phyloP scores from a whole-genome alignment of 1,140 invertebrate genomes.

The Nasonia longicornis region DNA sequence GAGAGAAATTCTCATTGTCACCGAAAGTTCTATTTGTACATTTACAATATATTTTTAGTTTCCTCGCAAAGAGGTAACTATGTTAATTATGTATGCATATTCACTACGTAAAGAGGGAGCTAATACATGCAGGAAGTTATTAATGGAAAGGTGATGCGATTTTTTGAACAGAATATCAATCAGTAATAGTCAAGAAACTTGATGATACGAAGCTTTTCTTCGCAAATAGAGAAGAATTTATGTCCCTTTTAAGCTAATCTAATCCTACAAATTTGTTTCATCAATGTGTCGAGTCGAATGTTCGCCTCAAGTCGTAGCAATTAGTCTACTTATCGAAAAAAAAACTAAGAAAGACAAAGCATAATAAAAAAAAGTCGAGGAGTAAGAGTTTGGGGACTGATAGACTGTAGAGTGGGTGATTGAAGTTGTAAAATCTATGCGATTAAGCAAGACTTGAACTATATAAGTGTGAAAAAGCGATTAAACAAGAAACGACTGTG shows the following conservation, averaged over 20 bases:
- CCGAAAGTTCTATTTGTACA: slow-evolving; percentile 36
- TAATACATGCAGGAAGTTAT: slow-evolving; percentile 21
- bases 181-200: not conserved
- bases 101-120: slow-evolving; percentile 21
- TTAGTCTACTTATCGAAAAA: slow-evolving; percentile 42
- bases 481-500: slow-evolving; percentile 21
- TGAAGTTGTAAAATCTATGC: slow-evolving; percentile 38
- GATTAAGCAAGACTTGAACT: slow-evolving; percentile 38
- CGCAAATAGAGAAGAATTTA: slow-evolving; percentile 45
- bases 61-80: slow-evolving; percentile 27
- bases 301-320: slow-evolving; percentile 41
- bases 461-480: slow-evolving; percentile 22
- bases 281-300: slow-evolving; percentile 48
- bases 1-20: slow-evolving; percentile 36
- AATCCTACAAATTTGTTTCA: slow-evolving; percentile 48
- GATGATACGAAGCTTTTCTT: slow-evolving; percentile 46
- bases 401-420: slow-evolving; percentile 43
- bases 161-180: slow-evolving; percentile 43
- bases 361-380: slow-evolving; percentile 39
- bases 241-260: slow-evolving; percentile 47
- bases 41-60: slow-evolving; percentile 21
- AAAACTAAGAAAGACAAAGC: slow-evolving; percentile 39
- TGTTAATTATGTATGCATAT: not conserved
- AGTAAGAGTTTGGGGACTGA: slow-evolving; percentile 45
- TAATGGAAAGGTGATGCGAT: not conserved